Percentiles rank a stretch among this genome's conserved stretches.
Conservation (phyloP, 1,140 invertebrate species). For the Liolophura sinensis region DNA sequence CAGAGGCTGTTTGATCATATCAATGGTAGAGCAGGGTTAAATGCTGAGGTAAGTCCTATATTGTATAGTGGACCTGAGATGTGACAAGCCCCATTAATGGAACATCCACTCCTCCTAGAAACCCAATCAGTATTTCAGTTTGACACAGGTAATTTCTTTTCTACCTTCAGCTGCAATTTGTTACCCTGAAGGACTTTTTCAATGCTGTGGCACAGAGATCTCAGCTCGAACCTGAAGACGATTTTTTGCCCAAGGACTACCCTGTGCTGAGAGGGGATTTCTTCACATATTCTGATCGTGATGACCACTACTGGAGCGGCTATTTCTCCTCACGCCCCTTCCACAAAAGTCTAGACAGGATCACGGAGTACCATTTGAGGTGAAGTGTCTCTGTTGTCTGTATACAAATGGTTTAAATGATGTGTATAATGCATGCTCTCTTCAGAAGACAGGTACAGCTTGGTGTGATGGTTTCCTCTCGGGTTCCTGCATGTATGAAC, state of each 20-base stretch:
- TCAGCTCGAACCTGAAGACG: conserved; percentile 14
- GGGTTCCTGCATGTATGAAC: too few species aligned
- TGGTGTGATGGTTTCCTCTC: too few species aligned
- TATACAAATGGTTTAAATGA: too few species aligned
- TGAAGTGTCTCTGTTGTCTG: conserved; percentile 44
- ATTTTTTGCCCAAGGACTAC: conserved; percentile 59
- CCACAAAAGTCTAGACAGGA: conserved; percentile 91
- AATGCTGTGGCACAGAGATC: conserved; percentile 62
- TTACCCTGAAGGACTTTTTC: conserved; percentile 94
- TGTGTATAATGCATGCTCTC: too few species aligned
- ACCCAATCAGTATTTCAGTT: conserved; percentile 87
- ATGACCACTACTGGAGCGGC: conserved; percentile 98
- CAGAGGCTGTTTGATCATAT: too few species aligned
- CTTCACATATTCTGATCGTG: conserved; percentile 96
- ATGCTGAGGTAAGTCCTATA: too few species aligned
- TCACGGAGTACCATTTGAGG: conserved; percentile 74
- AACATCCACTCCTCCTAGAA: conserved; percentile 92
- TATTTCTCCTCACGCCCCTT: conserved; percentile 95
- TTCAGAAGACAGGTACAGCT: too few species aligned
- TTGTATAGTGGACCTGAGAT: conserved; percentile 88
- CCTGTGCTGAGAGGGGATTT: conserved; percentile 93
- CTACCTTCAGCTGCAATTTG: conserved; percentile 71
- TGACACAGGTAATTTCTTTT: background rate
- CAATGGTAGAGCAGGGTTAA: too few species aligned
- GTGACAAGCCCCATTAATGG: conserved; percentile 87